Conservation (phyloP, 2,113 vertebrate genomes). For the Steatornis caripensis region DNA sequence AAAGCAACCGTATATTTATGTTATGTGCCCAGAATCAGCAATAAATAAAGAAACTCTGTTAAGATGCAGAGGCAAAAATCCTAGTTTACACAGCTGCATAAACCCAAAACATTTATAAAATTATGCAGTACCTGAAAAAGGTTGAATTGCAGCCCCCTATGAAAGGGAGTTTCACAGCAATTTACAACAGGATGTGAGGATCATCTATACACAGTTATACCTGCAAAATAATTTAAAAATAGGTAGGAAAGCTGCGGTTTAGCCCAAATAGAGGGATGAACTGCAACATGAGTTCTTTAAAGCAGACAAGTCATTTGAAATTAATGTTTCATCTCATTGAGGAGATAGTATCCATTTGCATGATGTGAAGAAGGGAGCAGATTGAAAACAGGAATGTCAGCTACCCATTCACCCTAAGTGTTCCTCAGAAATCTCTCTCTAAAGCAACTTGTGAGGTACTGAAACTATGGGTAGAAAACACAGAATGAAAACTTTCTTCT, state of each 20-base stretch:
- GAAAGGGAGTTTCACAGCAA: not conserved
- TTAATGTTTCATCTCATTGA: not conserved
- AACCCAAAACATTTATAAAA: slow-evolving; percentile 4
- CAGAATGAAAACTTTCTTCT: not conserved
- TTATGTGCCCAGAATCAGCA: slow-evolving; percentile 9
- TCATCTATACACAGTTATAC: not conserved
- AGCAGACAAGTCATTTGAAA: not conserved
- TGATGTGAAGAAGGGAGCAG: not conserved
- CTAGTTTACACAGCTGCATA: slow-evolving; percentile 48
- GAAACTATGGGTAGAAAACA: not conserved
- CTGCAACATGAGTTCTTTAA: not conserved
- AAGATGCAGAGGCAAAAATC: slow-evolving; percentile 18
- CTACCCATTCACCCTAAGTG: not conserved
- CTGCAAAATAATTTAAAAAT: not conserved
- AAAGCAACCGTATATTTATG: slow-evolving; percentile 26
- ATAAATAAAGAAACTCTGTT: slow-evolving; percentile 51
- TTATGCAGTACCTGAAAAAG: not conserved
- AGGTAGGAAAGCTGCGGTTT: not conserved
- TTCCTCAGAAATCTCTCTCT: not conserved
- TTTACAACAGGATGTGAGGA: not conserved
- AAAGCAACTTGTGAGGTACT: not conserved
- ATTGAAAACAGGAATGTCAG: not conserved
- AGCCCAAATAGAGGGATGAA: not conserved
- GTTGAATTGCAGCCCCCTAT: not conserved
- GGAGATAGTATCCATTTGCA: not conserved